Percentiles rank a stretch among this genome's conserved stretches.
These are phyloP conservation scores for Mastomys coucha DNA, from an alignment of 2,113 vertebrate genomes.

Conservation along the genomic window DNA sequence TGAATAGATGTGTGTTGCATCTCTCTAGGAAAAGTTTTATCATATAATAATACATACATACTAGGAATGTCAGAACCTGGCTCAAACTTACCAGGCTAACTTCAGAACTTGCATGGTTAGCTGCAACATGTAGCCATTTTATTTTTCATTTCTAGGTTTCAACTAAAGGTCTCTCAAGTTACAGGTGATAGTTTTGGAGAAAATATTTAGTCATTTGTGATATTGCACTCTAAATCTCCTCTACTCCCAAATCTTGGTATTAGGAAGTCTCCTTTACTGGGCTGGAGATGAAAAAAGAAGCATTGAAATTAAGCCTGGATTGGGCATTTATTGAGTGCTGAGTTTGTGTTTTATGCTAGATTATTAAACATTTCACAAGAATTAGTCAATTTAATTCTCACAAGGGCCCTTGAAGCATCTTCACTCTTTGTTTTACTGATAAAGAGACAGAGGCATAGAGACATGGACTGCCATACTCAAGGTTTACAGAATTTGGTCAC, in stretches of 20 bases:
- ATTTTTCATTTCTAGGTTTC: not conserved
- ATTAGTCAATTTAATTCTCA: not conserved
- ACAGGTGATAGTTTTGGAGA: not conserved
- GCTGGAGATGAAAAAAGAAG: not conserved
- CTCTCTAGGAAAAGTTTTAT: not conserved
- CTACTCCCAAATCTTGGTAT: not conserved
- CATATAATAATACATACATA: not conserved
- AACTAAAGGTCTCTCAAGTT: not conserved
- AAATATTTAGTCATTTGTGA: not conserved
- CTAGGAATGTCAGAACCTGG: not conserved
- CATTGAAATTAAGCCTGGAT: not conserved
- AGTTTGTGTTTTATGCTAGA: not conserved
- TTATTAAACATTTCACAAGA: not conserved
- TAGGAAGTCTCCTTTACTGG: not conserved
- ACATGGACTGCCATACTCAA: not conserved
- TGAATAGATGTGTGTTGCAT: not conserved
- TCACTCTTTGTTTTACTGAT: not conserved
- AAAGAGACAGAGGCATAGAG: not conserved
- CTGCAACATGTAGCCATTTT: not conserved
- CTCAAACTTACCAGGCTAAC: not conserved
- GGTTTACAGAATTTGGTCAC: not conserved
- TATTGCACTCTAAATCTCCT: slow-evolving; percentile 2
- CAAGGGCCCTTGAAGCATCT: not conserved
- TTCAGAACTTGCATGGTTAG: not conserved
- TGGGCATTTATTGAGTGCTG: slow-evolving; percentile 3